A percentile compares a stretch with the other conserved stretches of the same genome.
phyloP scores from a whole-genome alignment of 2,797 vertebrate genomes.

The Sebastes cheni region DNA sequence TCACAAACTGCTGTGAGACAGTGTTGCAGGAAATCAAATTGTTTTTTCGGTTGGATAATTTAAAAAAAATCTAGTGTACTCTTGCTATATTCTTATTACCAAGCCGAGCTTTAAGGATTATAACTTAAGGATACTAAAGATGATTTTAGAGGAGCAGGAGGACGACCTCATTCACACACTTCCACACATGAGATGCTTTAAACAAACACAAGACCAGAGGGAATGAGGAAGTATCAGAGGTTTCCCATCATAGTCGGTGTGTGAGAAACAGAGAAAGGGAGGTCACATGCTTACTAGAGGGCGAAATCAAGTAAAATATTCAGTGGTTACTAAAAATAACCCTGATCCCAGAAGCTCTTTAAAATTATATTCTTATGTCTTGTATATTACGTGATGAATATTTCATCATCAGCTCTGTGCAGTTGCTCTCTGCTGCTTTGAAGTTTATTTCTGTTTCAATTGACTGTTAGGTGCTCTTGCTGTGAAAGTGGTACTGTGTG shows the following conservation, averaged over 20 bases:
- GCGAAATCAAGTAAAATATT: conserved; percentile 62
- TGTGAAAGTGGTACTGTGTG: neutral
- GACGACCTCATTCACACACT: conserved; percentile 3
- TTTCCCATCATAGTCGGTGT: neutral
- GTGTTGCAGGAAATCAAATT: too few species aligned
- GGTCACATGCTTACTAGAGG: conserved; percentile 49
- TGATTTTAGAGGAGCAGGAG: neutral
- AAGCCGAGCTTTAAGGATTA: neutral
- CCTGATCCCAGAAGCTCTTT: conserved; percentile 53
- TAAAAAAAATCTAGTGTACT: neutral
- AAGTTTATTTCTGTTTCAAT: conserved; percentile 10
- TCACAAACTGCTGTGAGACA: too few species aligned
- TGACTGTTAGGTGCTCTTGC: conserved; percentile 6
- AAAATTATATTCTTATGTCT: conserved; percentile 60
- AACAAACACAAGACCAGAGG: conserved; percentile 11
- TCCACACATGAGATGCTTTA: neutral
- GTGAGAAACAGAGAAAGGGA: neutral
- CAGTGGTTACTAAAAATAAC: conserved; percentile 64
- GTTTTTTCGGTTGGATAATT: neutral
- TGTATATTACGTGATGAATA: conserved; percentile 59
- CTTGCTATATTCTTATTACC: neutral
- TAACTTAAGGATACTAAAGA: neutral
- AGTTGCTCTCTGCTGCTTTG: conserved; percentile 27
- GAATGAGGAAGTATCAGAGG: neutral
- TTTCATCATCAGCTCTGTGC: conserved; percentile 45